A percentile compares a stretch with the other conserved stretches of the same genome.
These are phyloP conservation scores for Adela reaumurella DNA, from an alignment of 2,888 invertebrate species.

Conservation along the genomic window DNA sequence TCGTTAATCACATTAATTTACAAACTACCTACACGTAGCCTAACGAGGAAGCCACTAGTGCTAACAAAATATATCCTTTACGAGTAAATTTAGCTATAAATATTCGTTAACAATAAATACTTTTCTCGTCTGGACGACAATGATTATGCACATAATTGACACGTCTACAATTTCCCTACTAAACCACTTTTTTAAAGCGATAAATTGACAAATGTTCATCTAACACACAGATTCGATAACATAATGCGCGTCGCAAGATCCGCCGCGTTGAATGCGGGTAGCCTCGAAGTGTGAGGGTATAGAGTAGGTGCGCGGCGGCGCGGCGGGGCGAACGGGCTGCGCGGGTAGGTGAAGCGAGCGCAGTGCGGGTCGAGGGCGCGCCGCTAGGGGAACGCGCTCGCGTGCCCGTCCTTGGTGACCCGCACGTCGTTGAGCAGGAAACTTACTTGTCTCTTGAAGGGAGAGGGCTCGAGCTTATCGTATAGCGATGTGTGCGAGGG, in stretches of 20 bases:
- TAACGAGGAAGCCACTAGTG: background rate
- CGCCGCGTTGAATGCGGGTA: conserved; percentile 1
- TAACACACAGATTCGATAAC: background rate
- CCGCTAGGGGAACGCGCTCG: conserved; percentile 26
- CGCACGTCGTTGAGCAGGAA: conserved; percentile 77
- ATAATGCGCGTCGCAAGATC: conserved; percentile 19
- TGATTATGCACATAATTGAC: background rate
- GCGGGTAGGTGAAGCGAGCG: conserved; percentile 9
- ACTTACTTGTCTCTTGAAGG: conserved; percentile 82
- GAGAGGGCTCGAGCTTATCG: conserved; percentile 55
- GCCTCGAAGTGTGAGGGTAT: conserved; percentile 39
- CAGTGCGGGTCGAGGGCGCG: conserved; percentile 13
- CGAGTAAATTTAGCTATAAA: background rate
- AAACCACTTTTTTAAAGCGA: conserved; percentile 31
- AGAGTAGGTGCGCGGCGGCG: conserved; percentile 24
- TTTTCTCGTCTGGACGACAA: background rate
- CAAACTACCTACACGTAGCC: background rate
- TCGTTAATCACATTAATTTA: conserved; percentile 15
- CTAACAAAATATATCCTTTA: background rate
- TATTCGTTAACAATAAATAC: background rate
- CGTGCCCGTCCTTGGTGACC: conserved; percentile 68
- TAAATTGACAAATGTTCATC: conserved; percentile 32
- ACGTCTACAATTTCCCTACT: background rate
- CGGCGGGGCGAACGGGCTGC: conserved; percentile 16
- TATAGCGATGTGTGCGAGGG: conserved; percentile 57